Evolutionary conservation across 2,888 invertebrate genomes (phyloP).

Genomic region (Atethmia centrago): DNA sequence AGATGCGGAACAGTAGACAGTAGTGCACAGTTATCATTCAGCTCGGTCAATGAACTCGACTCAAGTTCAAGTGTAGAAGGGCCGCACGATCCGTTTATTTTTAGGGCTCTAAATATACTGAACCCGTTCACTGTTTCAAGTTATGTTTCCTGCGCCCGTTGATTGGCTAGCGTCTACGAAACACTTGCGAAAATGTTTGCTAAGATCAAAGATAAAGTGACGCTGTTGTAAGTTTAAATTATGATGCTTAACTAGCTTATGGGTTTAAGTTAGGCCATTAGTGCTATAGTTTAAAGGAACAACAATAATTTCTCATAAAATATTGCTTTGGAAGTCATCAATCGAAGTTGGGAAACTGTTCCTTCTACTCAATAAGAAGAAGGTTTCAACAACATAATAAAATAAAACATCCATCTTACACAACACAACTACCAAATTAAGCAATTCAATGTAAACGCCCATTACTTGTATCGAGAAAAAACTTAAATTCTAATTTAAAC

Average conservation of each 20-base stretch:
- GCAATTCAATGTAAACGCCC: slow-evolving; percentile 17
- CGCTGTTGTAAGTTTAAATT: slow-evolving; percentile 67
- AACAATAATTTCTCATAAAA: slow-evolving; percentile 33
- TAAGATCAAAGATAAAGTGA: slow-evolving; percentile 66
- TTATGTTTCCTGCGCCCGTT: slow-evolving; percentile 76
- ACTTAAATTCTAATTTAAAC: slow-evolving; percentile 45
- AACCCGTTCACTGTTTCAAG: slow-evolving; percentile 69
- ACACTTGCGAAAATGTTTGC: slow-evolving; percentile 73
- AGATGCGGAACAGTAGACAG: slow-evolving; percentile 64
- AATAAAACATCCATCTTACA: slow-evolving; percentile 2
- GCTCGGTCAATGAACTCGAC: slow-evolving; percentile 80
- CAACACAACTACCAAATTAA: slow-evolving; percentile 24
- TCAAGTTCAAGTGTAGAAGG: slow-evolving; percentile 88
- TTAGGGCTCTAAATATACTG: slow-evolving; percentile 86
- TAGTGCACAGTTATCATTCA: slow-evolving; percentile 76
- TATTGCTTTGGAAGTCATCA: slow-evolving; percentile 37
- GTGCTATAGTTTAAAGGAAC: slow-evolving; percentile 37
- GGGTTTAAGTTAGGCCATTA: slow-evolving; percentile 43
- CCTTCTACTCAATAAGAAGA: neutral
- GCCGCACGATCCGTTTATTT: slow-evolving; percentile 83
- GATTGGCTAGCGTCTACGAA: slow-evolving; percentile 66
- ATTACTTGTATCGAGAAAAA: slow-evolving; percentile 9
- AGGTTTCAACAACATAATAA: neutral
- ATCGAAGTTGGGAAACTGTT: slow-evolving; percentile 29
- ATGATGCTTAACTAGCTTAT: slow-evolving; percentile 50